These are phyloP conservation scores for Scaptodrosophila lebanonensis DNA, from an alignment of 1,140 invertebrate species.

Conservation along the genomic window DNA sequence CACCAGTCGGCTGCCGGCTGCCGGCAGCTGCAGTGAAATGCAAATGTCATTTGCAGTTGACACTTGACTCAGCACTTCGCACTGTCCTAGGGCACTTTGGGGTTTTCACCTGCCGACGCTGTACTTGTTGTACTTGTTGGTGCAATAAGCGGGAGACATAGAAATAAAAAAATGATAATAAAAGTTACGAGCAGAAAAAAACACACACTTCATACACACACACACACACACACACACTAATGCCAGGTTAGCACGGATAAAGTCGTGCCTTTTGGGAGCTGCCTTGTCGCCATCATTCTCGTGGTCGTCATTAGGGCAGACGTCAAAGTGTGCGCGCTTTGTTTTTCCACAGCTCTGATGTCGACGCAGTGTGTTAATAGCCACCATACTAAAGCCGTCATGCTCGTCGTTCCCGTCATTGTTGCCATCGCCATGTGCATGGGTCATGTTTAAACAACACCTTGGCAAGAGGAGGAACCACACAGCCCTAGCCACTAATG, in stretches of 20 bases:
- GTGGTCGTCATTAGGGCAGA: conserved; percentile 73
- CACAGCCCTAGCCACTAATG: no score
- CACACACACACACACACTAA: no score
- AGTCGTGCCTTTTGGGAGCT: conserved; percentile 53
- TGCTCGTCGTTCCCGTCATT: neutral
- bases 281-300: conserved; percentile 51
- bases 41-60: conserved; percentile 75
- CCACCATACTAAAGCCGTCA: conserved; percentile 26
- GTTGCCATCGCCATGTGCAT: no score
- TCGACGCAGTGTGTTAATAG: conserved; percentile 61
- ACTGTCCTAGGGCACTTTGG: conserved; percentile 72
- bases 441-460: no score
- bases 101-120: conserved; percentile 63
- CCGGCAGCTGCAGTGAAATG: conserved; percentile 62
- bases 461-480: no score
- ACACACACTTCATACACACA: no score
- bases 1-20: conserved; percentile 22
- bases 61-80: conserved; percentile 75
- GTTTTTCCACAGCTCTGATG: conserved; percentile 48
- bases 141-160: conserved; percentile 47
- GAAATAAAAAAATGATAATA: conserved; percentile 27
- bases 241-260: conserved; percentile 65
- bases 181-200: conserved; percentile 15
- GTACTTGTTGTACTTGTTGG: conserved; percentile 30
- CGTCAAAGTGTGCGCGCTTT: conserved; percentile 68